phyloP scores from a whole-genome alignment of 1,140 invertebrate genomes.

The Euglossa dilemma region DNA sequence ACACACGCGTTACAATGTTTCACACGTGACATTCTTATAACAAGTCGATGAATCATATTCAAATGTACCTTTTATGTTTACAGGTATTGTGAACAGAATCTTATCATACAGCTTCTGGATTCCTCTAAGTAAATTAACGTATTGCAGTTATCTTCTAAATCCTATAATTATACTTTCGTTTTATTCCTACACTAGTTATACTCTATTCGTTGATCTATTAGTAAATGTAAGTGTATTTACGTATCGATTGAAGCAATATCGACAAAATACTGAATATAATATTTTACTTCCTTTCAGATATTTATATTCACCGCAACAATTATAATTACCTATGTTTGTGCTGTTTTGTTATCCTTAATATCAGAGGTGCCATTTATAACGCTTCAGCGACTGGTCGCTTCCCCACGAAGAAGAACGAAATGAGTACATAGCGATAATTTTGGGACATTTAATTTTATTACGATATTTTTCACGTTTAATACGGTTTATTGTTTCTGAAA shows the following conservation, averaged over 20 bases:
- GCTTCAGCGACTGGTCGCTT: constrained; percentile 62
- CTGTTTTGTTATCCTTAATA: constrained; percentile 71
- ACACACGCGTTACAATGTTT: no score
- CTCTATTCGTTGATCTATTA: constrained; percentile 69
- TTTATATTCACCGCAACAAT: constrained; percentile 63
- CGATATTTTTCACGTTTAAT: no score
- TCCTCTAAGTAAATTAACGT: constrained; percentile 82
- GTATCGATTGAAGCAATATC: background rate
- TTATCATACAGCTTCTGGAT: constrained; percentile 79
- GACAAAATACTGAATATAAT: background rate
- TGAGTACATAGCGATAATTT: background rate
- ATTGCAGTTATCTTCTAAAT: constrained; percentile 82
- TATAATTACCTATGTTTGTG: constrained; percentile 38
- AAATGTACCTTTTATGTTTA: constrained; percentile 41
- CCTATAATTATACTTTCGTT: constrained; percentile 78
- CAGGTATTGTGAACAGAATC: constrained; percentile 79
- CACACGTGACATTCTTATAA: no score
- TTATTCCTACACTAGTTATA: constrained; percentile 64
- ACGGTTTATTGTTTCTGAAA: background rate
- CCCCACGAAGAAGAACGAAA: constrained; percentile 25
- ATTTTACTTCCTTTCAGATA: constrained; percentile 62
- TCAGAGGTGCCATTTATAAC: constrained; percentile 75
- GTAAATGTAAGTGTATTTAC: constrained; percentile 69
- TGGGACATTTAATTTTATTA: background rate
- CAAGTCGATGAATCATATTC: background rate